Evolutionary conservation across 2,888 invertebrate species (phyloP), one percentile per base, ranked within the genome.

Genomic region (Polymixis flavicincta): DNA sequence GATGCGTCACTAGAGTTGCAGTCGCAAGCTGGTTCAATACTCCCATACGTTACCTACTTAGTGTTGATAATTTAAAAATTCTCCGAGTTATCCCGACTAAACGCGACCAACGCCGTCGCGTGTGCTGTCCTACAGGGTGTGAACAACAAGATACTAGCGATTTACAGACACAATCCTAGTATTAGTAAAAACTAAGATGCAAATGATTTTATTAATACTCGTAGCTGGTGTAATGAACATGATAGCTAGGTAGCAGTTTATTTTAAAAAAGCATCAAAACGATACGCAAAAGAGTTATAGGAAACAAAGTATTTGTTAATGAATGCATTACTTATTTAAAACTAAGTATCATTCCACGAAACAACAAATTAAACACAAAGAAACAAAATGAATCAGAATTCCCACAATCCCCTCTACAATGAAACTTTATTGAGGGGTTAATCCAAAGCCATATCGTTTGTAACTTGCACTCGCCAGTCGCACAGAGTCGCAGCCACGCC

Each of bases 1-100:
- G 59, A 77, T 85, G 80, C 61, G 69, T 85, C 76, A 76, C 71
- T 37, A 25, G 63, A 80, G 59, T 63, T 67, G 66, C 50, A 86
- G 80, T 73, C 57, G 68, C 71, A 74, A 78, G 74, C 74, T 68
- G 67, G 88, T 86, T 85, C 86, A 87, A 85, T 83, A 86, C 65
- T 69, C 88, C 72, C 85, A 84, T 88, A 86, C 55, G 67, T 88
- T 84, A 82, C 76, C 73, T 83, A 88, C 87, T 89, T 88, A 88
- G 87, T 83, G 85, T 85, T 78, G 89, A 89, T 88, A 88, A 88
- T 89, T 89, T 87, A 83, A 90, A 90, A 90, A 90, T 88, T 89
- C 89, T 84, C 76, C 60, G 81, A 88, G 88, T 87, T 89, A 88
- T 84, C 85, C 80, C 82, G 78, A 85, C 86, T 90, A 86, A 88